These are phyloP conservation scores for Toxonevra muliebris DNA, from an alignment of 2,888 invertebrate species.

Conservation along the genomic window DNA sequence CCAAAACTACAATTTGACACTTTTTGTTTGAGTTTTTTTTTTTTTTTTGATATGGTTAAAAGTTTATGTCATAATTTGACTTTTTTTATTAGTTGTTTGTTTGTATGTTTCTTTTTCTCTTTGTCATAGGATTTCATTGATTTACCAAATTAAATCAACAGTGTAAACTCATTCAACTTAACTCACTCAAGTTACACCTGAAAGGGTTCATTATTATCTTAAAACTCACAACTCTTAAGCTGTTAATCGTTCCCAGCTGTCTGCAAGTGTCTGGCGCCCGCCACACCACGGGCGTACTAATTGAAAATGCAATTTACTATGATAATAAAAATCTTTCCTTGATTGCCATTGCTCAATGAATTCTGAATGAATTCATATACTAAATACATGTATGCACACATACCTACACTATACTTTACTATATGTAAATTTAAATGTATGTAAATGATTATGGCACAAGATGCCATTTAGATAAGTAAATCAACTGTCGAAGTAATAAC, in stretches of 20 bases:
- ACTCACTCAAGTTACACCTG: slow-evolving; percentile 7
- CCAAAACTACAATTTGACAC: slow-evolving; percentile 52
- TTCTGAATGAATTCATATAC: slow-evolving; percentile 8
- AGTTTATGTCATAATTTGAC: background rate
- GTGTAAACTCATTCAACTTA: background rate
- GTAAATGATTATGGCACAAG: background rate
- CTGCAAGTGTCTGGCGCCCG: slow-evolving; percentile 27
- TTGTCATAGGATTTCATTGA: slow-evolving; percentile 43
- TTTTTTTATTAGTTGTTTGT: background rate
- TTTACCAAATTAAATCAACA: slow-evolving; percentile 56
- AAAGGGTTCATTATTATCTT: background rate
- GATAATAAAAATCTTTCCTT: slow-evolving; percentile 1
- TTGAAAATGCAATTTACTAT: slow-evolving; percentile 32
- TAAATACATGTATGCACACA: background rate
- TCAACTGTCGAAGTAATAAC: background rate
- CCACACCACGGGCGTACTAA: slow-evolving; percentile 24
- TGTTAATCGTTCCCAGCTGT: background rate
- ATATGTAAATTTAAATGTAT: slow-evolving; percentile 10
- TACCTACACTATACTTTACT: too few species aligned
- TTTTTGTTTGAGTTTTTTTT: slow-evolving; percentile 50
- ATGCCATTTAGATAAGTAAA: slow-evolving; percentile 50
- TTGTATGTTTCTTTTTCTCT: background rate
- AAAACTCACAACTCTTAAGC: background rate
- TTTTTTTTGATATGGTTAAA: slow-evolving; percentile 49
- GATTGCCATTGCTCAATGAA: slow-evolving; percentile 8